A percentile compares a stretch with the other conserved stretches of the same genome.
Conservation (phyloP, 2,797 vertebrate species). For the Apogon hyalosoma region DNA sequence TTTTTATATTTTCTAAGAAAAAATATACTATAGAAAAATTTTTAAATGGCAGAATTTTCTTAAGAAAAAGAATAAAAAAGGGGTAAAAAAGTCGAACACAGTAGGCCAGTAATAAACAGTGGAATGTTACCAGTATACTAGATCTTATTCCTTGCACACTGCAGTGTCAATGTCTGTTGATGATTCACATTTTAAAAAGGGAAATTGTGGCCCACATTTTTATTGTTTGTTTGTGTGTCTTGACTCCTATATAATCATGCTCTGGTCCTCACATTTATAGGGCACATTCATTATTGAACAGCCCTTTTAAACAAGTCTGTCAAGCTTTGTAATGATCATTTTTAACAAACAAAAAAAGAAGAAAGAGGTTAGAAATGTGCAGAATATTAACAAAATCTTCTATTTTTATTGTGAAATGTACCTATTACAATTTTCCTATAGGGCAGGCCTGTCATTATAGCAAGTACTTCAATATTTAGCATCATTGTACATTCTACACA, state of each 20-base stretch:
- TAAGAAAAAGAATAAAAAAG: constrained; percentile 74
- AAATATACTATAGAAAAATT: constrained; percentile 74
- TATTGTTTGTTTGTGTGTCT: constrained; percentile 52
- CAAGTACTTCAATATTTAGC: constrained; percentile 33
- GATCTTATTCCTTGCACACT: constrained; percentile 76
- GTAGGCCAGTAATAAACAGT: constrained; percentile 85
- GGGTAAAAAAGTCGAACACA: constrained; percentile 71
- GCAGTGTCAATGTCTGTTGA: constrained; percentile 68
- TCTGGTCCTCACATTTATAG: constrained; percentile 40
- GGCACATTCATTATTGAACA: constrained; percentile 19
- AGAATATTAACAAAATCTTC: constrained; percentile 24
- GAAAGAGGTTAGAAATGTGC: constrained; percentile 28
- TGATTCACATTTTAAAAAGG: constrained; percentile 64
- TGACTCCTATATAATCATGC: constrained; percentile 38
- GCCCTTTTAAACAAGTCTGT: constrained; percentile 38
- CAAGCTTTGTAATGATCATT: constrained; percentile 38
- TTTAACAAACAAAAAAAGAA: constrained; percentile 23
- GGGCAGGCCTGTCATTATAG: constrained; percentile 31
- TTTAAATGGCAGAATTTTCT: constrained; percentile 80
- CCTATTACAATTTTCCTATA: constrained; percentile 19
- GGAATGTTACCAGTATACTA: constrained; percentile 81
- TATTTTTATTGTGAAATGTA: constrained; percentile 28
- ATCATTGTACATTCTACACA: constrained; percentile 17
- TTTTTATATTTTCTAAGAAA: constrained; percentile 85
- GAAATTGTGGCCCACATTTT: constrained; percentile 55